Base-by-base conservation (phyloP, 2,797 vertebrate species). In the Leptodactylus fallax region DNA sequence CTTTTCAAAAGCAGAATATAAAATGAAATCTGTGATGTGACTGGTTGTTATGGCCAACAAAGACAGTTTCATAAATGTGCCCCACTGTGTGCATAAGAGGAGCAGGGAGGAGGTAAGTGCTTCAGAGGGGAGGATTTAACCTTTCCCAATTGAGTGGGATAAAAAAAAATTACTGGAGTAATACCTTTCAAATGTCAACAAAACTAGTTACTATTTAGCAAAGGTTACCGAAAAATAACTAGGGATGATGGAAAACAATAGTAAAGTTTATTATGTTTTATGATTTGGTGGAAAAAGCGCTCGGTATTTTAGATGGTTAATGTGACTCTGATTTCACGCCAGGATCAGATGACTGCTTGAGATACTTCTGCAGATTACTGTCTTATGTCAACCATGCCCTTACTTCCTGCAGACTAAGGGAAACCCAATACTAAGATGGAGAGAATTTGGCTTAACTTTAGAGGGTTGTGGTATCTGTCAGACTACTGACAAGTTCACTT, bases 331-430 rank as follows among this genome's bases (percentile, higher is more conserved):
- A 60, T 60, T 84, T 47, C 21, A n/a, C 16, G 82, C 55, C 53
- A 71, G 51, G 51, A 84, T 61, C 61, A 84, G 74, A 81, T 87
- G 86, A 87, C 87, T 79, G 63, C 74, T 78, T 16, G 27, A 79
- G 13, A 78, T 82, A 87, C 56, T 25, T 84, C 58, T 67, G 81
- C 45, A 71, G 63, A 67, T 79, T 78, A 69, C 72, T 81, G 19
- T 49, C 25, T 79, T 72, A 21, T 81, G 85, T 79, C 45, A 74
- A 74, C 45, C 71, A 74, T 74, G 71, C n/a, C n/a, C n/a, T n/a
- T n/a, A n/a, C n/a, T 12, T 25, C 80, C 60, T 87, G 87, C 87
- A 87, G 87, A 84, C 72, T 87, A 83, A 77, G 61, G 87, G 87
- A 83, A 87, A 87, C 58, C 25, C 67, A 77, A 87, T 84, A 88